phyloP scores from a whole-genome alignment of 2,113 vertebrate genomes.

The Hiodon alosoides region DNA sequence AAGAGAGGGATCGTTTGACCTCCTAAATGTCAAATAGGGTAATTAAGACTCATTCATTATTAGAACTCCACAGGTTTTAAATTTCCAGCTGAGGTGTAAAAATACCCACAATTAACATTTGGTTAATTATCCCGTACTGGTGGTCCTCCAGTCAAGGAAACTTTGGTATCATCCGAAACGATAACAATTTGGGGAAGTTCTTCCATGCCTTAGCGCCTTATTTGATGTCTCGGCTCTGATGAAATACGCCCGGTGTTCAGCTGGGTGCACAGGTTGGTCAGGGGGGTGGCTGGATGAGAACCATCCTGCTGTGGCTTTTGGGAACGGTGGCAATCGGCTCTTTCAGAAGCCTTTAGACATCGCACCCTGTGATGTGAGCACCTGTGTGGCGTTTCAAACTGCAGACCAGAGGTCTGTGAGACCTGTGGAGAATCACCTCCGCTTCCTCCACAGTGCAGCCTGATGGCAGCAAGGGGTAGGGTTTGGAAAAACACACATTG shows the following conservation, averaged over 20 bases:
- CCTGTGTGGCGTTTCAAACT: neutral
- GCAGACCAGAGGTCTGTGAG: neutral
- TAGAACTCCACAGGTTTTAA: conserved; percentile 46
- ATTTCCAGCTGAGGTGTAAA: conserved; percentile 54
- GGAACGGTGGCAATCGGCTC: neutral
- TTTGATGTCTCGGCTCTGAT: neutral
- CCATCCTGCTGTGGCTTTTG: neutral
- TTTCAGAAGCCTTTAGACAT: conserved; percentile 10
- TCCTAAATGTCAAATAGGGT: conserved; percentile 66
- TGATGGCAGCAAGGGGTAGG: conserved; percentile 8
- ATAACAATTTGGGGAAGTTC: neutral
- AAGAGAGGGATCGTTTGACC: conserved; percentile 53
- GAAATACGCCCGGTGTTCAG: neutral
- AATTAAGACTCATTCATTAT: conserved; percentile 66
- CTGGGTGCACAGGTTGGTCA: neutral
- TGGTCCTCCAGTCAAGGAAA: conserved; percentile 12
- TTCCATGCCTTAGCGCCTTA: neutral
- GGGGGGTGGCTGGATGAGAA: neutral
- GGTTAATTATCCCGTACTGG: conserved; percentile 44
- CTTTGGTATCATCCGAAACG: neutral
- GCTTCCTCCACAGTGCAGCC: conserved; percentile 1
- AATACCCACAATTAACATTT: conserved; percentile 57
- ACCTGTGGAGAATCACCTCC: neutral
- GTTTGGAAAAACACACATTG: conserved; percentile 12
- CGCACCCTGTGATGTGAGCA: conserved; percentile 1